phyloP scores from a whole-genome alignment of 1,140 invertebrate genomes.

The Triops cancriformis region DNA sequence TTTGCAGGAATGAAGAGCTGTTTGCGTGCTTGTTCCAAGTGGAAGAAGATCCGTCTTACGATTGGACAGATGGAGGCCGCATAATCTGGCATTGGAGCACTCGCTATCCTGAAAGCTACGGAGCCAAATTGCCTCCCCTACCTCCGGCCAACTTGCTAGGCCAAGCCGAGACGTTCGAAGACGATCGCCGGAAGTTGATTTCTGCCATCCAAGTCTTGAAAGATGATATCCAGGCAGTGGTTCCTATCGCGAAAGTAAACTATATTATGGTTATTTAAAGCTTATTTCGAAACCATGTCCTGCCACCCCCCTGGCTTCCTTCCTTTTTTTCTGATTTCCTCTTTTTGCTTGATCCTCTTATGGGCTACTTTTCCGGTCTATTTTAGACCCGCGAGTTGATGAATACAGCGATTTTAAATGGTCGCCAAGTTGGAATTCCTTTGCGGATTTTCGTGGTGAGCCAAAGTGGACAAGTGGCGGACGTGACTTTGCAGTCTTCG shows the following conservation, averaged over 20 bases:
- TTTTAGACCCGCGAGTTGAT: conserved; percentile 87
- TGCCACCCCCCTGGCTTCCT: background rate
- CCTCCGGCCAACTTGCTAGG: conserved; percentile 42
- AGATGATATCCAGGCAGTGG: conserved; percentile 85
- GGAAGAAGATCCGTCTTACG: conserved; percentile 62
- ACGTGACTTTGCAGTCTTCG: conserved; percentile 89
- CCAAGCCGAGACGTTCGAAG: conserved; percentile 44
- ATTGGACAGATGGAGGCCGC: conserved; percentile 45
- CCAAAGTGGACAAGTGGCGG: conserved; percentile 82
- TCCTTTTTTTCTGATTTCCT: conserved; percentile 14
- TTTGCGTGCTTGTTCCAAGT: conserved; percentile 80
- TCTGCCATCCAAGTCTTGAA: conserved; percentile 81
- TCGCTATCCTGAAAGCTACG: conserved; percentile 11
- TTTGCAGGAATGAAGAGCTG: conserved; percentile 61
- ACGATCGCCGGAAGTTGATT: conserved; percentile 59
- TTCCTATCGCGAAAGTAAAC: conserved; percentile 85
- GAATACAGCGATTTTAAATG: conserved; percentile 91
- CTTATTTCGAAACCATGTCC: background rate
- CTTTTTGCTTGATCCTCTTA: conserved; percentile 19
- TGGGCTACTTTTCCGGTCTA: conserved; percentile 30
- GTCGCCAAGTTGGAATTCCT: conserved; percentile 82
- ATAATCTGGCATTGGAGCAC: conserved; percentile 24
- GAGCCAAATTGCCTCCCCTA: conserved; percentile 33
- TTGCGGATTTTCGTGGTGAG: conserved; percentile 94
- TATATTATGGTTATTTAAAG: conserved; percentile 1